phyloP scores from a whole-genome alignment of 2,888 invertebrate genomes.

The Neoitamus cyanurus region DNA sequence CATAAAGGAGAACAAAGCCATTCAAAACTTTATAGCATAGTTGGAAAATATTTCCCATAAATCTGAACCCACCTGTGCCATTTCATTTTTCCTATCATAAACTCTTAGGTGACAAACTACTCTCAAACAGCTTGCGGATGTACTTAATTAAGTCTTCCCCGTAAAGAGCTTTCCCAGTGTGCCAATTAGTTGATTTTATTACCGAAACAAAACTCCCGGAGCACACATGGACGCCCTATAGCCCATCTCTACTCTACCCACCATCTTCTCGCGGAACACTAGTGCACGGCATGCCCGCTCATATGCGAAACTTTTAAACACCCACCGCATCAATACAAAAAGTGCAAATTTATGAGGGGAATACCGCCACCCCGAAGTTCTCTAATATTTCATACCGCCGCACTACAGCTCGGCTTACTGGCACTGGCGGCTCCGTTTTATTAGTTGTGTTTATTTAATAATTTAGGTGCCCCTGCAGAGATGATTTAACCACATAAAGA shows the following conservation, averaged over 20 bases:
- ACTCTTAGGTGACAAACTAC: constrained; percentile 13
- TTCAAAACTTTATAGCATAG: background rate
- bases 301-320: constrained; percentile 19
- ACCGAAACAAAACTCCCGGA: constrained; percentile 3
- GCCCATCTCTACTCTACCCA: too few species aligned
- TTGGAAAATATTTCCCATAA: background rate
- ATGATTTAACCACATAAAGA: constrained; percentile 53
- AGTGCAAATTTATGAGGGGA: constrained; percentile 13
- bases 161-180: constrained; percentile 8
- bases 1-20: background rate
- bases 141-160: constrained; percentile 33
- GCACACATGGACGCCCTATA: constrained; percentile 4
- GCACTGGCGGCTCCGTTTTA: constrained; percentile 40
- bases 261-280: too few species aligned
- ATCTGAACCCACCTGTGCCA: background rate
- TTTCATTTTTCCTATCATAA: constrained; percentile 11
- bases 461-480: constrained; percentile 53
- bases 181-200: constrained; percentile 37
- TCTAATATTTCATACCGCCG: constrained; percentile 3
- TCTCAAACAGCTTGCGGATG: constrained; percentile 23
- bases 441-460: constrained; percentile 53
- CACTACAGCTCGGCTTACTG: background rate
- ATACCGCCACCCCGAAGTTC: background rate
- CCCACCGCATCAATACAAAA: constrained; percentile 22
- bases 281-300: background rate